Evolutionary conservation across 2,113 vertebrate genomes (phyloP), one percentile per base, ranked within the genome.

Genomic region (Ciconia boyciana): DNA sequence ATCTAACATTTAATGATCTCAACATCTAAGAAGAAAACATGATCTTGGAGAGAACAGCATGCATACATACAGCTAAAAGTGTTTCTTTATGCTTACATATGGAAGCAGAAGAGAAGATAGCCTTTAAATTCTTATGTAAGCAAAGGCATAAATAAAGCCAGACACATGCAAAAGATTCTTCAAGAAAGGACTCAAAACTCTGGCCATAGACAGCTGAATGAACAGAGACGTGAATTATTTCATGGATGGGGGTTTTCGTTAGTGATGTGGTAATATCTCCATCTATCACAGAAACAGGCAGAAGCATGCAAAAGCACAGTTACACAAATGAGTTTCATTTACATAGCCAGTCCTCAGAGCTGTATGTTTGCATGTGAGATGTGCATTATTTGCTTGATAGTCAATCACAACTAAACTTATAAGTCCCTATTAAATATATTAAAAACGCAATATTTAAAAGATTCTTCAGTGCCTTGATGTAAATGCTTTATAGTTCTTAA

Each of bases 291-390:
- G 74, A 79, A 93, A 94, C 8, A 77, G 54, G n/a, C 41, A 85
- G 81, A 71, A 41, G 44, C 68, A 58, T 64, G 16, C 78, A 80
- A 89, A 81, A 80, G n/a, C 31, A 51, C 68, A 70, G 36, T 86
- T 64, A 94, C 41, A 91, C 44, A 85, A 95, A 84, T 49, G 25
- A 86, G 66, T 55, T 76, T 68, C 65, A 96, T 97, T 94, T 95
- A 87, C 44, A 85, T 36, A 55, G 46, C 39, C 28, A 49, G 7
- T 70, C 83, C 86, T 83, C 9, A 10, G 55, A 94, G 54, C 74
- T 52, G 19, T 11, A 60, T 32, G 36, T 31, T 8, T 29, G 22
- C 48, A 74, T 62, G 36, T 44, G 70, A 80, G 84, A 74, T 71
- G 54, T 80, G 34, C 22, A 52, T 93, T 83, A 75, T 93, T 90